These are phyloP conservation scores for Symphodus melops DNA, from an alignment of 2,113 vertebrate species.

Conservation along the genomic window DNA sequence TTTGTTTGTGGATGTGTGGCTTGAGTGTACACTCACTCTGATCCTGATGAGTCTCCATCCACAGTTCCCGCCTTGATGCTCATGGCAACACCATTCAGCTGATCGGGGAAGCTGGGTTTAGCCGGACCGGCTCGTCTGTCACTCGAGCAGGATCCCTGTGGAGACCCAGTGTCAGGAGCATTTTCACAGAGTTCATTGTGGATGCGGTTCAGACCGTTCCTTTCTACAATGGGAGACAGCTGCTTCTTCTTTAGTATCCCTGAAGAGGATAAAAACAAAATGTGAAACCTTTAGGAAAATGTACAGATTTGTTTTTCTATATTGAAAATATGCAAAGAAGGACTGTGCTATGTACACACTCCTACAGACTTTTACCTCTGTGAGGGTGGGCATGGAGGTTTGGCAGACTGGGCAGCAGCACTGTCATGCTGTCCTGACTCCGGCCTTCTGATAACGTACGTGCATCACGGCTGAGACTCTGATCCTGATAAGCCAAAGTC, in stretches of 20 bases:
- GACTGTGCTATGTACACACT: background rate
- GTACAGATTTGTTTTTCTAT: background rate
- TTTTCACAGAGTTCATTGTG: slow-evolving; percentile 81
- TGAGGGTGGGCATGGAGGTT: slow-evolving; percentile 83
- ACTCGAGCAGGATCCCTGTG: slow-evolving; percentile 83
- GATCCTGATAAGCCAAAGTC: slow-evolving; percentile 45
- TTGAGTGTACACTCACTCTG: slow-evolving; percentile 88
- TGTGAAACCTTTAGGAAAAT: too few species aligned
- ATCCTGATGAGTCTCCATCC: slow-evolving; percentile 93
- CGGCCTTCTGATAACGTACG: slow-evolving; percentile 62
- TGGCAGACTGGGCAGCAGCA: slow-evolving; percentile 80
- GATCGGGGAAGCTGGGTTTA: slow-evolving; percentile 82
- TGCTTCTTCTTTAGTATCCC: slow-evolving; percentile 92
- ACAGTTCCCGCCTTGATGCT: slow-evolving; percentile 89
- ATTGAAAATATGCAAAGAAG: background rate
- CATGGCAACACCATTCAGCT: slow-evolving; percentile 87
- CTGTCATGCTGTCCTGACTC: slow-evolving; percentile 58
- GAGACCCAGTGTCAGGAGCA: slow-evolving; percentile 74
- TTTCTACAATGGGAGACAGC: slow-evolving; percentile 88
- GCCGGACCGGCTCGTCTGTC: slow-evolving; percentile 73
- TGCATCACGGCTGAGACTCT: background rate
- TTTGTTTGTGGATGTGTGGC: background rate
- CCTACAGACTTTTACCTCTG: slow-evolving; percentile 81
- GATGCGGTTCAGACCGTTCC: slow-evolving; percentile 84
- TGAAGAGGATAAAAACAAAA: slow-evolving; percentile 45